phyloP scores from a whole-genome alignment of 2,888 invertebrate species.

The Bombyx huttoni region DNA sequence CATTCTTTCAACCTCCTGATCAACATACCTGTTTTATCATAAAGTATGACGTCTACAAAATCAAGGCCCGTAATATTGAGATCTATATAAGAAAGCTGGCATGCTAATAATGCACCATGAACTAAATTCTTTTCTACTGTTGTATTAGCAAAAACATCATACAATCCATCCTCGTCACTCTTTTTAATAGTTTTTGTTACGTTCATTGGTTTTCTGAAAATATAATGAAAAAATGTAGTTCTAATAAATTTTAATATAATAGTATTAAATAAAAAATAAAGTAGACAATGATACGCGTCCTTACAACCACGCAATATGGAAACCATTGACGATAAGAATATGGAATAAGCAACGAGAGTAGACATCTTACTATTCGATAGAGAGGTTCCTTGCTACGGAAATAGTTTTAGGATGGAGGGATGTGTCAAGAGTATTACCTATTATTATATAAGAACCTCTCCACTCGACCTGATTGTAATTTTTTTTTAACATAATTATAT shows the following conservation, averaged over 20 bases:
- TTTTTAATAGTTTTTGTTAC: slow-evolving; percentile 17
- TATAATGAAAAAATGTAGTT: not conserved
- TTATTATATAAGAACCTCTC: no score
- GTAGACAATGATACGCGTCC: no score
- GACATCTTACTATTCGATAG: no score
- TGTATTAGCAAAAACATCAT: slow-evolving; percentile 23
- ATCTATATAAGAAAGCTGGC: slow-evolving; percentile 35
- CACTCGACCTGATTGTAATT: no score
- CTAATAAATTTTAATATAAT: not conserved
- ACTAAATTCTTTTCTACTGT: slow-evolving; percentile 17
- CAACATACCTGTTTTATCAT: slow-evolving; percentile 21
- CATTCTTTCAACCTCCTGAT: not conserved
- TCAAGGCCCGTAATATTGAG: slow-evolving; percentile 25
- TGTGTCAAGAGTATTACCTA: no score
- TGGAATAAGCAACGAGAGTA: no score
- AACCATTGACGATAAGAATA: no score
- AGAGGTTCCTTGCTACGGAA: no score
- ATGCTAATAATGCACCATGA: slow-evolving; percentile 27
- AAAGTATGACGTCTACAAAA: slow-evolving; percentile 15
- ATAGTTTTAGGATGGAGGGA: no score
- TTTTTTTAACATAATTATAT: no score
- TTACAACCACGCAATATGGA: no score
- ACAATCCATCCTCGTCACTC: slow-evolving; percentile 23
- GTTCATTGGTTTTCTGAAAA: slow-evolving; percentile 13
- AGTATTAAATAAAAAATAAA: not conserved